A percentile compares a stretch with the other conserved stretches of the same genome.
Evolutionary conservation across 2,113 vertebrate genomes (phyloP).

Genomic region (Blennius ocellaris): DNA sequence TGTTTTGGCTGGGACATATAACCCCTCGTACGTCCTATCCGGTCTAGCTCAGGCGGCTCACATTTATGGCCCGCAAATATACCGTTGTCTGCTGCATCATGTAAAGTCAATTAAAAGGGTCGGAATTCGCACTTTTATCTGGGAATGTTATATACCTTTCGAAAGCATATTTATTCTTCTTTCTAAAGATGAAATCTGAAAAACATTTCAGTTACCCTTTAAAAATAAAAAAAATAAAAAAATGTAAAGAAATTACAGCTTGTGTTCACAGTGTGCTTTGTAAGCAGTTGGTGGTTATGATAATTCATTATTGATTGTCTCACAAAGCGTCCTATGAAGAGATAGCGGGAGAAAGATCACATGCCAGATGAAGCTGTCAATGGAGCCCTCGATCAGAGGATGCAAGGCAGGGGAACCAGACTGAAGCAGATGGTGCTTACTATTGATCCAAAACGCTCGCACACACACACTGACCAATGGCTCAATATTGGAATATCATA

Average conservation of each 20-base stretch:
- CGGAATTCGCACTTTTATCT: no score
- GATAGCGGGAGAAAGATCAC: conserved; percentile 47
- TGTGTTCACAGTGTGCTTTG: conserved; percentile 34
- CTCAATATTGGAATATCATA: conserved; percentile 64
- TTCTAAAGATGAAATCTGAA: no score
- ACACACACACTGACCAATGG: conserved; percentile 41
- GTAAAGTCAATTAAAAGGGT: no score
- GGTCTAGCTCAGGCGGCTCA: no score
- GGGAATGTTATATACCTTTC: no score
- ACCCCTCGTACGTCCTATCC: no score
- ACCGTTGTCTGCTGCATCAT: no score
- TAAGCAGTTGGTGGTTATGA: conserved; percentile 50
- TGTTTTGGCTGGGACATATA: no score
- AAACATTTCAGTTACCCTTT: no score
- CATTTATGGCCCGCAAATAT: no score
- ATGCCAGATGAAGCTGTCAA: conserved; percentile 73
- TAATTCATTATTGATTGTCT: conserved; percentile 68
- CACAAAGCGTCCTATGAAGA: conserved; percentile 44
- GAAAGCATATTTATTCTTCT: no score
- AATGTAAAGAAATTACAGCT: conserved; percentile 9
- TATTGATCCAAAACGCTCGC: conserved; percentile 72
- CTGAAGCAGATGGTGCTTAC: conserved; percentile 62
- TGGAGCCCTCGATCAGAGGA: conserved; percentile 66
- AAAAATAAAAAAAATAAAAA: background rate
- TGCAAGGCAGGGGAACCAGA: conserved; percentile 44